Evolutionary conservation across 2,888 invertebrate genomes (phyloP).

Genomic region (Latheticus oryzae): DNA sequence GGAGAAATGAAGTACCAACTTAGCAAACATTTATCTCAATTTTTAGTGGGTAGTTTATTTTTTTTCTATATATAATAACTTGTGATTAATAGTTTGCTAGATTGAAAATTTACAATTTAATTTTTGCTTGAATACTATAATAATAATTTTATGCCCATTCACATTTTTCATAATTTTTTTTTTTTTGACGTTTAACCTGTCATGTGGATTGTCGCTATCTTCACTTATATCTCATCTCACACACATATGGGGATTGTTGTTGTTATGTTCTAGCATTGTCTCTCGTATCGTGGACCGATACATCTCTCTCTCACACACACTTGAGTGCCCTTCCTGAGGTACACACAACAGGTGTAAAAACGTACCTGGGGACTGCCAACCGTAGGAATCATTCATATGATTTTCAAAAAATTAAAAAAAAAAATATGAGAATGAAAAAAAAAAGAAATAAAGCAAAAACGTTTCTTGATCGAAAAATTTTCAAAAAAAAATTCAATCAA

Average conservation of each 20-base stretch:
- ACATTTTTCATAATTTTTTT: too few species aligned
- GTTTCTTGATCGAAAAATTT: constrained; percentile 6
- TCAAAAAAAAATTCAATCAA: not conserved
- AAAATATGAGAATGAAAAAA: too few species aligned
- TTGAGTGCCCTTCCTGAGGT: constrained; percentile 46
- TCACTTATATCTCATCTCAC: constrained; percentile 54
- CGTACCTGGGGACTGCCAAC: constrained; percentile 53
- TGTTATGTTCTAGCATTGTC: constrained; percentile 63
- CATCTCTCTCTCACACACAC: constrained; percentile 52
- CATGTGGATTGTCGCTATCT: constrained; percentile 46
- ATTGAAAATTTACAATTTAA: too few species aligned
- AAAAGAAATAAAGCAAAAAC: constrained; percentile 9
- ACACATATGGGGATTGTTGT: constrained; percentile 65
- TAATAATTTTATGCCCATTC: constrained; percentile 2
- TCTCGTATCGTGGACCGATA: constrained; percentile 41
- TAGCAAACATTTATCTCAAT: too few species aligned
- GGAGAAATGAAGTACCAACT: too few species aligned
- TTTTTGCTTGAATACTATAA: too few species aligned
- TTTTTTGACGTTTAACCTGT: too few species aligned
- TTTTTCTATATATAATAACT: too few species aligned
- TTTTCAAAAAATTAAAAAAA: constrained; percentile 17
- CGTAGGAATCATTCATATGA: constrained; percentile 58
- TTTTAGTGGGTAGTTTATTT: too few species aligned
- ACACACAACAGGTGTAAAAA: constrained; percentile 41
- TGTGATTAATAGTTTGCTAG: too few species aligned